These are phyloP conservation scores for Ditylenchus weischeri DNA, from an alignment of 2,888 invertebrate species.

Conservation along the genomic window DNA sequence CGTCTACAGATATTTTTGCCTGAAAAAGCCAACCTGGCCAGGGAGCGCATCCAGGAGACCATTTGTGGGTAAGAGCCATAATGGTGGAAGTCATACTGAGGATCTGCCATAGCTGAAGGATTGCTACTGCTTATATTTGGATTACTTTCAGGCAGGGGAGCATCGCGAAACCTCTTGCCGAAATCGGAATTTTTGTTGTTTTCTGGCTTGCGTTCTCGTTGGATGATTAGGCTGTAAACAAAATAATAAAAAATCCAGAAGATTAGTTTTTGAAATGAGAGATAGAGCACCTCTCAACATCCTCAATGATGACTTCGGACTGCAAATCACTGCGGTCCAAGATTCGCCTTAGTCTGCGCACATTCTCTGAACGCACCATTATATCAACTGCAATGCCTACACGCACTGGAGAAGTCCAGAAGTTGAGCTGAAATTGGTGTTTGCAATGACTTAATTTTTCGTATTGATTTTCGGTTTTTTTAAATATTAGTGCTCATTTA, in stretches of 20 bases:
- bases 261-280: background rate
- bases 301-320: constrained; percentile 47
- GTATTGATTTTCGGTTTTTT: no score
- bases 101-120: constrained; percentile 13
- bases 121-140: background rate
- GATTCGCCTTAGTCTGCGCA: constrained; percentile 29
- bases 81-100: constrained; percentile 33
- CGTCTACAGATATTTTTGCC: no score
- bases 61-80: constrained; percentile 45
- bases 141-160: constrained; percentile 6
- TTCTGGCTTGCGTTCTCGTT: constrained; percentile 34
- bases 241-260: constrained; percentile 10
- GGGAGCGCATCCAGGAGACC: constrained; percentile 50
- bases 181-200: constrained; percentile 13
- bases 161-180: constrained; percentile 31
- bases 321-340: constrained; percentile 36
- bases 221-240: constrained; percentile 36
- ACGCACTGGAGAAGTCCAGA: constrained; percentile 66
- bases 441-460: background rate
- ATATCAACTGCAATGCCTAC: constrained; percentile 67
- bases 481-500: no score
- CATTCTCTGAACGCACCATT: constrained; percentile 69
- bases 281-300: constrained; percentile 47
- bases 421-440: constrained; percentile 60
- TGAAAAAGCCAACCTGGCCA: constrained; percentile 33